phyloP scores from a whole-genome alignment of 2,888 invertebrate species.

The Tenthredo distinguenda region DNA sequence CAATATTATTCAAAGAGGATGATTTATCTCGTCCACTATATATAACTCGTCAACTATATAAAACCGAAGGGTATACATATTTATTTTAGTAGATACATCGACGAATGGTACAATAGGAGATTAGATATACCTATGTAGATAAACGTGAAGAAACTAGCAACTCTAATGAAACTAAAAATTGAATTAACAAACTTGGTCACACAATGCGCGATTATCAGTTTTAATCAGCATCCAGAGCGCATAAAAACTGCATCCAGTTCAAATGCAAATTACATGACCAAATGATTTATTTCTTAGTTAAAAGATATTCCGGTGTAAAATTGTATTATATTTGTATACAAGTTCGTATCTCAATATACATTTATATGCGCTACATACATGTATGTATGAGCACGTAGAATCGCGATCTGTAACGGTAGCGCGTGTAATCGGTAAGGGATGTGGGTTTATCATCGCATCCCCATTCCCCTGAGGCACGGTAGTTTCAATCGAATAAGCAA shows the following conservation, averaged over 20 bases:
- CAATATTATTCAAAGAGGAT: not conserved
- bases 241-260: not conserved
- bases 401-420: not conserved
- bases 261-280: not conserved
- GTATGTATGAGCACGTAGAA: conserved; percentile 34
- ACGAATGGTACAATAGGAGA: not conserved
- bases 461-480: conserved; percentile 19
- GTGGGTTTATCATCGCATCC: conserved; percentile 48
- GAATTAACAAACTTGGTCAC: not conserved
- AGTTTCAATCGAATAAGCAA: conserved; percentile 55
- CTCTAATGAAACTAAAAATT: not conserved
- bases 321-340: not conserved
- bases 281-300: not conserved
- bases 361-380: not conserved
- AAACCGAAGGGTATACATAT: not conserved
- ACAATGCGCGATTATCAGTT: not conserved
- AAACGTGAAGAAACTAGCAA: not conserved
- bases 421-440: conserved; percentile 46
- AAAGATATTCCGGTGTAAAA: not conserved
- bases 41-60: too few species aligned
- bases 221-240: not conserved
- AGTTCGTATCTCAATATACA: not conserved
- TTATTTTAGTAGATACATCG: too few species aligned
- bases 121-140: not conserved
- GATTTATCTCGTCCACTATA: too few species aligned